These are phyloP conservation scores for Eristalinus aeneus DNA, from an alignment of 2,888 invertebrate species.

Conservation along the genomic window DNA sequence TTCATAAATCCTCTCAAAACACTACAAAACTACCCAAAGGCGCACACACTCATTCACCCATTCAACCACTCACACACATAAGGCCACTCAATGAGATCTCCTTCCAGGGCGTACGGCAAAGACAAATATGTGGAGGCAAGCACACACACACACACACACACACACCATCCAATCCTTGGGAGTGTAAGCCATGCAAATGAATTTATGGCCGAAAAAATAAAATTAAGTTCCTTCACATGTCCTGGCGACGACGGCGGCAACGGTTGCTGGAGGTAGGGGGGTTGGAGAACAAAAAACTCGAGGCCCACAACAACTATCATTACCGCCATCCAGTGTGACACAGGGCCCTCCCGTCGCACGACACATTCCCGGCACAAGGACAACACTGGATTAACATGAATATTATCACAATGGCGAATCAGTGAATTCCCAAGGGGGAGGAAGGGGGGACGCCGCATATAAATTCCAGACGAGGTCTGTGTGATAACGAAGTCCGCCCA, in stretches of 20 bases:
- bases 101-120: not conserved
- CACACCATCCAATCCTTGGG: constrained; percentile 3
- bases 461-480: constrained; percentile 35
- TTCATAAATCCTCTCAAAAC: constrained; percentile 32
- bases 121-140: not conserved
- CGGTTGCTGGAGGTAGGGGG: not conserved
- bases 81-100: not conserved
- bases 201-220: constrained; percentile 61
- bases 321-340: not conserved
- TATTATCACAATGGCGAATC: constrained; percentile 68
- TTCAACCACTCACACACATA: not conserved
- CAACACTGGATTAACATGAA: constrained; percentile 64
- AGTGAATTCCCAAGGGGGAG: constrained; percentile 50
- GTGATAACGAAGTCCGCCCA: constrained; percentile 31
- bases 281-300: constrained; percentile 9
- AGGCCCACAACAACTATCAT: constrained; percentile 42
- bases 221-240: constrained; percentile 45
- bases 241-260: not conserved
- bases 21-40: constrained; percentile 26
- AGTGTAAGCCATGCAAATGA: constrained; percentile 49
- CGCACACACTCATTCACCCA: not conserved
- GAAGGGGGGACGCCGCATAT: constrained; percentile 29
- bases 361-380: constrained; percentile 22
- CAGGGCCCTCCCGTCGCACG: not conserved
- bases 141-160: not conserved